phyloP scores from a whole-genome alignment of 92 coral and sea anemone species.

The Anthopleura xanthogrammica region DNA sequence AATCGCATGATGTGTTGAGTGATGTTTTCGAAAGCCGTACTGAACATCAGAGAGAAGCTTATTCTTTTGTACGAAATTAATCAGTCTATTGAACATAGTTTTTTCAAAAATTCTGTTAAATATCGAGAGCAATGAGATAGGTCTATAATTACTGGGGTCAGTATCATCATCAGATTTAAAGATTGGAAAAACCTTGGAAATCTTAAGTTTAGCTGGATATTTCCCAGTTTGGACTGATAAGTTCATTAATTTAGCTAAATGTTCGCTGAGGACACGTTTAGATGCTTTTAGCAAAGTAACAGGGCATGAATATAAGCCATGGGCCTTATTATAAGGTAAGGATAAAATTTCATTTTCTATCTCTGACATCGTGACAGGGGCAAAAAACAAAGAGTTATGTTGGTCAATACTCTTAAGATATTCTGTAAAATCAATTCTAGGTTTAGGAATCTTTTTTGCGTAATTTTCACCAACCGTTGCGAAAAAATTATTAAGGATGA shows the following conservation, averaged over 20 bases:
- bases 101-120: conserved; percentile 51
- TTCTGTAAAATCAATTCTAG: conserved; percentile 30
- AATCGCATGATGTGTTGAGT: not conserved
- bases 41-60: conserved; percentile 25
- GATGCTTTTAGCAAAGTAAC: conserved; percentile 37
- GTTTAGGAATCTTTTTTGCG: not conserved
- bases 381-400: conserved; percentile 31
- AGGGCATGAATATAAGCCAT: conserved; percentile 47
- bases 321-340: conserved; percentile 37
- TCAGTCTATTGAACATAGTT: conserved; percentile 14
- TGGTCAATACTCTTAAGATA: conserved; percentile 24
- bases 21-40: not conserved
- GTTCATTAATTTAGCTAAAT: conserved; percentile 37
- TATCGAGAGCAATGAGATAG: conserved; percentile 53
- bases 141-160: conserved; percentile 53
- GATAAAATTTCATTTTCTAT: conserved; percentile 23
- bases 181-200: no score
- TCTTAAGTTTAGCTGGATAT: no score
- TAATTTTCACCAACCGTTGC: conserved; percentile 12
- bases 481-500: conserved; percentile 26
- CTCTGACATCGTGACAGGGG: conserved; percentile 33
- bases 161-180: no score
- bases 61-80: conserved; percentile 1
- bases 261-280: conserved; percentile 32
- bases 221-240: no score